Base-by-base conservation (phyloP, 2,113 vertebrate genomes). In the Enhydra lutris region DNA sequence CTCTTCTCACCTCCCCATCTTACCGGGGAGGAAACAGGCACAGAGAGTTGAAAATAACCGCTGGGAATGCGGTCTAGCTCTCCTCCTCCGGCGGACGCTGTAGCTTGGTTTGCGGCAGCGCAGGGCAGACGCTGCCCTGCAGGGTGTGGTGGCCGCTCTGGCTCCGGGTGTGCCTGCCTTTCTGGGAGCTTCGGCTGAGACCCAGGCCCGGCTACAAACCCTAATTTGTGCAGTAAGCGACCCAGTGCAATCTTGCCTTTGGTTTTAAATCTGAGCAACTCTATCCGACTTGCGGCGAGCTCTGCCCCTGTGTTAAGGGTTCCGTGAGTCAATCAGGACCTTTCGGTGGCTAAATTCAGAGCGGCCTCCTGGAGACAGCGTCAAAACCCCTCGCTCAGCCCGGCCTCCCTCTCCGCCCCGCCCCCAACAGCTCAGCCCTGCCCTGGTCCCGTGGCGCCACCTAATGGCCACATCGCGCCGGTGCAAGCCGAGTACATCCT, bases 381-480 rank as follows among this genome's bases (percentile, higher is more conserved):
- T 36, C 11, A 20, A 24, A 52, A 31, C 45, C 59, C 24, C 1
- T 18, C 23, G 6, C 31, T 34, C 29, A 65, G 12, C 57, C 85
- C 1, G 6, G 1, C 47, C 47, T 87, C 73, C 39, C 34, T 21
- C n/a, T 11, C 8, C 67, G 17, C 67, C 86, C 61, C 83, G 0
- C 67, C 5, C 84, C 0, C 69, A 3, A 4, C 98, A 98, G 99
- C 98, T 15, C 96, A 63, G 92, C 98, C 97, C 0, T 98, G 99
- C 34, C 98, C 98, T 74, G 52, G 98, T 96, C 98, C 99, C 55
- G 92, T 69, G 92, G 98, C 98, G 5, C 99, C 99, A 97, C 98
- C 97, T 34, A 76, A 98, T 21, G 99, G 99, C 50, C 86, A 3
- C 57, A 96, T 98, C 4, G 81, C 97, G 3, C 98, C 98, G 0